Evolutionary conservation across 2,797 vertebrate genomes (phyloP), one percentile per base, ranked within the genome.

Genomic region (Streptopelia turtur): DNA sequence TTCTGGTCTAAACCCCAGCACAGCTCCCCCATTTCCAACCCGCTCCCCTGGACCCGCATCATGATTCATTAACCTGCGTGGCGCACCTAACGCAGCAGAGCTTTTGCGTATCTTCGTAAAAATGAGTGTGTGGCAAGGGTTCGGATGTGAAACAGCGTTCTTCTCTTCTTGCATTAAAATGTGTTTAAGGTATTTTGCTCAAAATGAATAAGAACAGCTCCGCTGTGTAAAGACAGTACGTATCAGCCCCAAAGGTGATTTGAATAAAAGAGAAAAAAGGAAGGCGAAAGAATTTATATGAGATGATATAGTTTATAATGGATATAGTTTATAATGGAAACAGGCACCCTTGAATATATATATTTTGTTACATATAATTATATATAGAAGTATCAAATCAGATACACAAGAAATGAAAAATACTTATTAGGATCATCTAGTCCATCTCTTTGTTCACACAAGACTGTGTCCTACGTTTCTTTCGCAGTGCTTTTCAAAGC

Each of bases 161-260:
- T 0, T 8, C 83, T 79, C 81, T 59, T 25, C 80, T 56, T 41
- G 78, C 90, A 83, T 66, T 64, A 64, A 31, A 63, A 90, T 82
- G 43, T 87, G 86, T 83, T 87, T 60, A 77, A 92, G 68, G 78
- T 60, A 60, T 71, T 95, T 89, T 78, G 49, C 68, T 90, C 35
- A 70, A 87, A 93, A 94, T 92, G 89, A 84, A 25, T 90, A 95
- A 75, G 79, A 92, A 69, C 49, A 95, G 83, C 81, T 93, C 83
- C 78, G 17, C 83, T 45, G 92, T 37, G 83, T 85, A 94, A 87
- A 92, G 86, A 70, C 66, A 82, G 52, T 31, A 65, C 35, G 8
- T 33, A 92, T 5, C 95, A 87, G 76, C 83, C 83, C 83, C 89
- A 95, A 79, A 96, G 74, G 86, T 87, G 81, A 90, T 90, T 94